phyloP scores from a whole-genome alignment of 2,888 invertebrate genomes.

The Pristionchus japonicus region DNA sequence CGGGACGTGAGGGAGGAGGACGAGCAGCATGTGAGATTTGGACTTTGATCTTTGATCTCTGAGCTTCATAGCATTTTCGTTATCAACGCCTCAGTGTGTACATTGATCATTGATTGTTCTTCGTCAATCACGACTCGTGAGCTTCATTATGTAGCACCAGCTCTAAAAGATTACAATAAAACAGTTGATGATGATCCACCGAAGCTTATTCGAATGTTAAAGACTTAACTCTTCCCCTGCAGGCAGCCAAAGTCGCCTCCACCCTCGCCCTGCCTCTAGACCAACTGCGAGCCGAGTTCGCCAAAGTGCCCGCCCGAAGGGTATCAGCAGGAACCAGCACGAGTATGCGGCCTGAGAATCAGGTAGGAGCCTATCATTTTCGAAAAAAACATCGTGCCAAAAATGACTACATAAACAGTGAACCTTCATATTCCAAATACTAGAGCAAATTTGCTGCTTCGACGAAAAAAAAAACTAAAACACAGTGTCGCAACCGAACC shows the following conservation, averaged over 20 bases:
- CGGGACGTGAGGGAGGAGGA: constrained; percentile 28
- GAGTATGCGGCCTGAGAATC: constrained; percentile 57
- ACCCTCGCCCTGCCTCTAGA: constrained; percentile 38
- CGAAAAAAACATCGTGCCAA: no score
- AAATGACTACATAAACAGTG: no score
- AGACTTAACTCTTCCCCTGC: not conserved
- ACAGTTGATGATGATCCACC: no score
- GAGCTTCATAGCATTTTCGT: no score
- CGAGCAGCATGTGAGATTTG: not conserved
- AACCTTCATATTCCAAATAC: no score
- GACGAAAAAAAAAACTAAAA: not conserved
- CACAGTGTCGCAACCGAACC: constrained; percentile 76
- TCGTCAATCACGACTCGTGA: no score
- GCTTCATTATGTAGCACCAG: no score
- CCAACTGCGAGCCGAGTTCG: constrained; percentile 7
- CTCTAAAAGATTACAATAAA: no score
- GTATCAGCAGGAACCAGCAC: constrained; percentile 58
- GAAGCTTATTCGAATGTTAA: no score
- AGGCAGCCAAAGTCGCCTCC: constrained; percentile 36
- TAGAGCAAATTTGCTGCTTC: not conserved
- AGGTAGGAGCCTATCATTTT: no score
- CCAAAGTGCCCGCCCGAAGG: not conserved
- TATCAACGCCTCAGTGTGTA: no score
- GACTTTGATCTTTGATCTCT: not conserved
- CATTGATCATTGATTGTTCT: no score